These are phyloP conservation scores for Phenacoccus solenopsis DNA, from an alignment of 1,140 invertebrate genomes.

Conservation along the genomic window DNA sequence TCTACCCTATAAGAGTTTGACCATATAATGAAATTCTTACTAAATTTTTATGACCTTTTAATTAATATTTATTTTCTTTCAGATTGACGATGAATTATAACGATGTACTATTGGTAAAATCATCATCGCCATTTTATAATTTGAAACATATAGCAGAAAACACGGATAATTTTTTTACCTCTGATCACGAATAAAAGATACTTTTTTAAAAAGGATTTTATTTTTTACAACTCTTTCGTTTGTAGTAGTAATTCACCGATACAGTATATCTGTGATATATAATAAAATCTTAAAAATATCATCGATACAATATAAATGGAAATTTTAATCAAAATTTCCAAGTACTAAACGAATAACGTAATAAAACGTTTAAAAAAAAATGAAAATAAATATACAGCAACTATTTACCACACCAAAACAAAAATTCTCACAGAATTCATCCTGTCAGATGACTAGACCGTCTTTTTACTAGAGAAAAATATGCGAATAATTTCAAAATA, in stretches of 20 bases:
- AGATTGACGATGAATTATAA: background rate
- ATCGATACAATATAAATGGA: too few species aligned
- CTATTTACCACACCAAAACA: background rate
- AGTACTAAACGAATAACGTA: background rate
- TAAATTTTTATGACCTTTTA: background rate
- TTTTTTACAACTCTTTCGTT: too few species aligned
- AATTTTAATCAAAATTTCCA: background rate
- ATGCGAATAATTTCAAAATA: background rate
- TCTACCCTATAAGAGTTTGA: too few species aligned
- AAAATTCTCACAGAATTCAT: background rate
- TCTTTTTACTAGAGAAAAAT: background rate
- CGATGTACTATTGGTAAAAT: background rate
- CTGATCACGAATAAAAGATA: too few species aligned
- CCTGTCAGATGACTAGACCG: background rate
- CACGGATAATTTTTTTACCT: too few species aligned
- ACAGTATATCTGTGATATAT: too few species aligned
- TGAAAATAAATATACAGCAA: background rate
- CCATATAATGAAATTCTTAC: background rate
- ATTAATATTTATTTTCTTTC: background rate
- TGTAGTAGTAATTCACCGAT: too few species aligned
- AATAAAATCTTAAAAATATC: background rate
- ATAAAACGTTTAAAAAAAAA: background rate
- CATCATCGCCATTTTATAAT: background rate
- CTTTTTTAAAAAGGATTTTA: too few species aligned
- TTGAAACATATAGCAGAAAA: background rate